Base-by-base conservation (phyloP, 2,113 vertebrate species). In the Nycticorax nycticorax region DNA sequence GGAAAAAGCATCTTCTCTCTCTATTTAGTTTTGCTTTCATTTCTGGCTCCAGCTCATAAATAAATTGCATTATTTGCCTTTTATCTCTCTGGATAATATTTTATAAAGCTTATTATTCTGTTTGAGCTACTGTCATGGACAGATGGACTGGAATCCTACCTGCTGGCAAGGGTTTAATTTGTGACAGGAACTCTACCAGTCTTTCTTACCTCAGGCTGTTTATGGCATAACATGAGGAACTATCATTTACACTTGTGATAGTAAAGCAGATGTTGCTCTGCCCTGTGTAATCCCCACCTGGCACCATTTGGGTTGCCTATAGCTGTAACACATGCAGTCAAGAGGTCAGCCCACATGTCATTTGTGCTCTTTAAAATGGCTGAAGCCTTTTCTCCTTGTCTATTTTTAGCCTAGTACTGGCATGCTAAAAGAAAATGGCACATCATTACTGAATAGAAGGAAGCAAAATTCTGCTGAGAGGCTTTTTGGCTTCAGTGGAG, bases 201-300 rank as follows among this genome's bases (percentile, higher is more conserved):
- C 72, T 64, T 88, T 95, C 82, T 93, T 96, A 95, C 94, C 67
- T 72, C 93, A 69, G 96, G 97, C 94, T 96, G 85, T 95, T 98
- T 97, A 92, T 56, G 85, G 75, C 57, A 91, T 93, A 97, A 96
- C 56, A 85, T 35, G 77, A 89, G 86, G 57, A 64, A 19, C 90
- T 92, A 92, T 97, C 97, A 85, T 80, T 91, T 88, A 93, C 93
- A 64, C 83, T 96, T 91, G 79, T 62, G 89, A 84, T 55, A 92
- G 91, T 48, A 68, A 93, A 97, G 85, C 97, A 98, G 96, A 96
- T 97, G 97, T 86, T 97, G 81, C 48, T 83, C 57, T 83, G 89
- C 85, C 85, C 81, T 88, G 35, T 92, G 56, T 88, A 92, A 95
- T 93, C 90, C 68, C 96, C 97, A 97, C 97, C 96, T 98, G 97